Base-by-base conservation (phyloP, 2,113 vertebrate genomes). In the Atractosteus spatula region DNA sequence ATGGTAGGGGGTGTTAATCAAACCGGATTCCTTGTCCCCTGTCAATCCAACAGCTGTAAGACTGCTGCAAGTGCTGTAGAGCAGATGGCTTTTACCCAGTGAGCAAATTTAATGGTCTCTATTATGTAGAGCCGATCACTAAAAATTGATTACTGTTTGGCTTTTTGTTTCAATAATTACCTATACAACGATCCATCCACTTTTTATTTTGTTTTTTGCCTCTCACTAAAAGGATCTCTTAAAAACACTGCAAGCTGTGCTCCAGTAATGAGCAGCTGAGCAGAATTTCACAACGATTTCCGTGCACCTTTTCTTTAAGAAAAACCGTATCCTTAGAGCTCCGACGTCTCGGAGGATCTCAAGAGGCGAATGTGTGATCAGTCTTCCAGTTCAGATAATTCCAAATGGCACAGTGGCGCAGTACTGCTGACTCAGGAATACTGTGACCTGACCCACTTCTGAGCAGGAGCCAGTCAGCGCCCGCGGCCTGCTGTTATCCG, bases 51-150 rank as follows among this genome's bases (percentile, higher is more conserved):
- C 10, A 10, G 10, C 47, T 51, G 10, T 5, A 51, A 51, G 47
- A 10, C 47, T 51, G 47, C 47, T 51, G 5, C 5, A 10, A 51
- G 47, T 51, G 5, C 47, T 51, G 29, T 5, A 65, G 29, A 44
- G 55, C 55, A 62, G 14, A 70, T 29, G 43, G 17, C 65, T 68
- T 51, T 7, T 7, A 51, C 10, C 47, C 47, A 51, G 2, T 51
- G 47, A 51, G 54, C 45, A 75, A 75, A 76, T 79, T 74, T 43
- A 79, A 69, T 78, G 75, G 71, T 77, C 73, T 76, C 70, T 71
- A 66, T 81, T 73, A 75, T 55, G 42, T 51, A 10, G 47, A 51
- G 29, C 41, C 12, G 29, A 56, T 42, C 16, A n/a, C 57, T 11
- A 12, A 4, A 55, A 43, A 43, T 70, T 16, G 55, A 14, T 76